Evolutionary conservation across 2,888 invertebrate species (phyloP).

Genomic region (Ichneumoninae sp.): DNA sequence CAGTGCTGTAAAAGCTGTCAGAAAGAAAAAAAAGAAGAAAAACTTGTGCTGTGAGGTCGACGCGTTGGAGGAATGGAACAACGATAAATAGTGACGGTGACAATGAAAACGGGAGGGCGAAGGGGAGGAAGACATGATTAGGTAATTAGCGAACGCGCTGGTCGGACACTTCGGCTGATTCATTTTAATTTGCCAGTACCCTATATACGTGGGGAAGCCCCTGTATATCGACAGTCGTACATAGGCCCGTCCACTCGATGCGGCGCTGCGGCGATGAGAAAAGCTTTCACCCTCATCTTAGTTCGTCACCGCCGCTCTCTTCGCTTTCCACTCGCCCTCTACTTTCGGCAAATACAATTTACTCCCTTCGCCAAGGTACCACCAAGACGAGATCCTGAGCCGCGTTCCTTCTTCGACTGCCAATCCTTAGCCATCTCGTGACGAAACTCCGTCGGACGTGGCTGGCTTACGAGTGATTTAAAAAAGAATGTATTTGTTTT

Average conservation of each 20-base stretch:
- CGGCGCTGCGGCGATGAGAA: constrained; percentile 9
- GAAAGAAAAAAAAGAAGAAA: background rate
- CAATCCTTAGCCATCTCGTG: background rate
- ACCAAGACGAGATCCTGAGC: background rate
- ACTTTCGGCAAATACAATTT: constrained; percentile 55
- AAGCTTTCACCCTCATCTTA: constrained; percentile 51
- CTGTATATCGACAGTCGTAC: constrained; percentile 67
- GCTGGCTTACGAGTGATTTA: no score
- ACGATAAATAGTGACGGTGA: constrained; percentile 48
- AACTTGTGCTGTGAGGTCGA: constrained; percentile 13
- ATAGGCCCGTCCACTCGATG: constrained; percentile 35
- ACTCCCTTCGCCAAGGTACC: constrained; percentile 39
- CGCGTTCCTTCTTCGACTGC: background rate
- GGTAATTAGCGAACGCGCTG: constrained; percentile 64
- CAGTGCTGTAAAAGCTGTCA: constrained; percentile 11
- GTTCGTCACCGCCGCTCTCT: constrained; percentile 40
- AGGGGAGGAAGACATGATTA: constrained; percentile 49
- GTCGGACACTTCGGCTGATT: constrained; percentile 75
- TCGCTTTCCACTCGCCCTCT: constrained; percentile 21
- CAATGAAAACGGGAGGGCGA: constrained; percentile 49
- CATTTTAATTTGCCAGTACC: constrained; percentile 74
- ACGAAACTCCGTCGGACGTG: background rate
- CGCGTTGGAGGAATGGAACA: constrained; percentile 21
- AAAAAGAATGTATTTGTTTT: no score
- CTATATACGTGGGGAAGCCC: constrained; percentile 60